Base-by-base conservation (phyloP, 2,888 invertebrate genomes). In the Epirrita christyi region DNA sequence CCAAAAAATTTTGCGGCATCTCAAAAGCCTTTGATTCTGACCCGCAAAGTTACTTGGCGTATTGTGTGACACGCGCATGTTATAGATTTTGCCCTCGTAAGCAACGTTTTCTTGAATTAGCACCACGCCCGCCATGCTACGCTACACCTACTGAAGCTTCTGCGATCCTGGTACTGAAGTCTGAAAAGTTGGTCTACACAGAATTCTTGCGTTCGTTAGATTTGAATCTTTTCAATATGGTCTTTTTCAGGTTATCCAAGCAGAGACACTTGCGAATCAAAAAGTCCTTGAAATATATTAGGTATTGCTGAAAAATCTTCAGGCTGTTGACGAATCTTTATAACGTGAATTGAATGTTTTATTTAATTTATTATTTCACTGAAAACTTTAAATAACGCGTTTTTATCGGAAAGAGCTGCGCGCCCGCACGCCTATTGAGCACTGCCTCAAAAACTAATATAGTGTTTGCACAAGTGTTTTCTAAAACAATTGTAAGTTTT, bases 381-480 rank as follows among this genome's bases (percentile, higher is more conserved):
- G 51, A 52, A 63, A 56, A 55, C 56, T 63, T 47, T 43, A 50
- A 28, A 46, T 46, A 55, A 51, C 45, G 51, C 60, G 61, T 52
- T 66, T 32, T 41, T 27, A 8, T 29, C 50, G 47, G 52, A 61
- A 63, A 62, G 66, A 70, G 68, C 45, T 61, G 73, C 71, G 75
- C 71, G 68, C 78, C 78, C 75, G 77, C 82, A 72, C 67, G 78
- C 61, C 64, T 55, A 64, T 70, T 65, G 70, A 63, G 72, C 68
- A 81, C 81, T 80, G 81, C 81, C 78, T 77, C 76, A 70, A 73
- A 80, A 81, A 80, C 83, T 80, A 79, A 76, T n/a, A n/a, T 83
- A 75, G 67, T 86, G 84, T 89, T 84, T 89, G 83, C 80, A 78
- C 91, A 91, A 90, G 86, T 91, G 91, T 88, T 88, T 86, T 87